These are phyloP conservation scores for Poeciliopsis gracilis DNA, from an alignment of 2,797 vertebrate species.

Conservation along the genomic window DNA sequence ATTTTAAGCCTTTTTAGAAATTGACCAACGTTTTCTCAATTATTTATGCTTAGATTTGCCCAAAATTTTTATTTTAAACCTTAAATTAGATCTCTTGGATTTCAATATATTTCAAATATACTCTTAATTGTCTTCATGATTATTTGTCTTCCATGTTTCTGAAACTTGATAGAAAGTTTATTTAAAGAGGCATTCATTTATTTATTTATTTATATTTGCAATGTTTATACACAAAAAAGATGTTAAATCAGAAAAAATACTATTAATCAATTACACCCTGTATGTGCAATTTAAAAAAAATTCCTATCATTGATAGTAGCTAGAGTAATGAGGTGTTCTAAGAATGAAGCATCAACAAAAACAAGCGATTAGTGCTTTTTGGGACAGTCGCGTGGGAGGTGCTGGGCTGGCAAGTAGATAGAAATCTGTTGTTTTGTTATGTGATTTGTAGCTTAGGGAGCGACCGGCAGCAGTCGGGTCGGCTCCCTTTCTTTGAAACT, in stretches of 20 bases:
- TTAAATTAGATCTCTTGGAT: background rate
- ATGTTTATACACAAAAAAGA: background rate
- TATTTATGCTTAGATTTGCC: constrained; percentile 2
- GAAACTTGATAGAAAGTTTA: background rate
- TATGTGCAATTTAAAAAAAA: background rate
- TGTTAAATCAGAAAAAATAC: background rate
- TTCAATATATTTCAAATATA: background rate
- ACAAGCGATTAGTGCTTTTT: constrained; percentile 28
- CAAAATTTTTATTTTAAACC: background rate
- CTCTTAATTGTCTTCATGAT: background rate
- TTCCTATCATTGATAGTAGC: background rate
- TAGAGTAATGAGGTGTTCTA: constrained; percentile 9
- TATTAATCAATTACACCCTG: background rate
- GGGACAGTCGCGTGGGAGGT: constrained; percentile 34
- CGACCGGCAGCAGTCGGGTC: constrained; percentile 51
- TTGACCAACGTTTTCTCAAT: background rate
- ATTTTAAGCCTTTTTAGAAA: background rate
- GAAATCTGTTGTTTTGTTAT: constrained; percentile 77
- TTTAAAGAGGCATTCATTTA: background rate
- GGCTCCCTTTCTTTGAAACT: constrained; percentile 81
- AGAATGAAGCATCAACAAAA: constrained; percentile 22
- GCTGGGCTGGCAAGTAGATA: constrained; percentile 54
- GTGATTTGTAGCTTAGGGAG: constrained; percentile 63
- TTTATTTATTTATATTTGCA: background rate
- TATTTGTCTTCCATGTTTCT: background rate